Conservation (phyloP, 2,888 invertebrate genomes). For the Limnephilus rhombicus region DNA sequence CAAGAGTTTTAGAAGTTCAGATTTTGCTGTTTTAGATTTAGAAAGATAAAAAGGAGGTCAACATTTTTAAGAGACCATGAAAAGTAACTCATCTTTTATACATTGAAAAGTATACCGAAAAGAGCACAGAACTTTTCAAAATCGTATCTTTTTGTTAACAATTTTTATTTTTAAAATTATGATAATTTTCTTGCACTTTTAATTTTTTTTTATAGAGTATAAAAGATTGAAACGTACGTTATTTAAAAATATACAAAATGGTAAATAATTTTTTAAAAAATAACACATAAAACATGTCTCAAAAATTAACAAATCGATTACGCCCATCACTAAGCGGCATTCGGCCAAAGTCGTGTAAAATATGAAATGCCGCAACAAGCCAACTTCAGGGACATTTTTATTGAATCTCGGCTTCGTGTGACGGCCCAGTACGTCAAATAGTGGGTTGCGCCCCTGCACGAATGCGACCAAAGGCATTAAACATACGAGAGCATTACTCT, state of each 20-base stretch:
- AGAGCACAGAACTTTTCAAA: too few relatives aligned
- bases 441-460: slow-evolving; percentile 27
- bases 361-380: slow-evolving; percentile 46
- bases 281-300: background rate
- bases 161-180: too few relatives aligned
- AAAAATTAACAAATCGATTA: background rate
- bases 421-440: background rate
- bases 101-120: too few relatives aligned
- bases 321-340: slow-evolving; percentile 11
- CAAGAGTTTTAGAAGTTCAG: too few relatives aligned
- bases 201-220: background rate
- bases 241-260: background rate
- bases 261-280: background rate
- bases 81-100: too few relatives aligned
- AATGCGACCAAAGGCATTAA: background rate
- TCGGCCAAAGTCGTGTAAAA: slow-evolving; percentile 38
- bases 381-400: slow-evolving; percentile 46
- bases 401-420: slow-evolving; percentile 40
- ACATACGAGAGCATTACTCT: background rate
- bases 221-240: background rate
- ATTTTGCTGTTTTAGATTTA: too few relatives aligned
- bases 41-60: too few relatives aligned
- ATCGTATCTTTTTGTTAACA: too few relatives aligned
- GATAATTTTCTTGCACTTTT: background rate
- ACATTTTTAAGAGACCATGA: too few relatives aligned